Base-by-base conservation (phyloP, 2,888 invertebrate genomes). In the Suillia variegata region DNA sequence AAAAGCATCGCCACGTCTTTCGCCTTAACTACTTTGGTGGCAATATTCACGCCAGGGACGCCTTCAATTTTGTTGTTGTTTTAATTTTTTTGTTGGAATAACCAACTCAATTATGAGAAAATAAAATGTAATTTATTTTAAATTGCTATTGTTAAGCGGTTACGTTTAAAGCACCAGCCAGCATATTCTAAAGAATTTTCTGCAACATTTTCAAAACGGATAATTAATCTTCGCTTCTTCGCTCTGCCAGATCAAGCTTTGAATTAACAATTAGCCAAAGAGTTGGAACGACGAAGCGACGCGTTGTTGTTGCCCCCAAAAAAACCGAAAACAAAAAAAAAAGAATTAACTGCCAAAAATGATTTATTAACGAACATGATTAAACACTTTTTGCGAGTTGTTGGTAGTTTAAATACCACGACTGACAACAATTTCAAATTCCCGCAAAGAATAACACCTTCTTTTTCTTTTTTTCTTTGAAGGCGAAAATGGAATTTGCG, bases 181-280 rank as follows among this genome's bases (percentile, higher is more conserved):
- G 22, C 21, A 45, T 13, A 47, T 31, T 18, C 20, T n/a, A 31
- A 22, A 8, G 38, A 52, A 34, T 45, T 50, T 57, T 57, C 57
- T 52, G 45, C 31, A 52, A 45, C 51, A 52, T 52, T 57, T 26
- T 34, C 38, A 51, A 38, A 21, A 53, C 10, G 17, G 59, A 22
- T 51, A 54, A 59, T 59, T 59, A 59, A 59, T 59, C 59, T 54
- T 59, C 42, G 1, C 51, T 51, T n/a, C n/a, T n/a, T n/a, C n/a
- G n/a, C n/a, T n/a, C n/a, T n/a, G n/a, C n/a, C n/a, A n/a, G 55
- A 55, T 59, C 59, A 59, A 55, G 59, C 59, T 50, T 50, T 55
- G 55, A 59, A 59, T 59, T 59, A 59, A 47, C 54, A 59, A 59
- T 59, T 55, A 55, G 58, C 49, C 49, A 56, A 42, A 21, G 20